Base-by-base conservation (phyloP, 2,888 invertebrate genomes). In the Lepidonotus clava region DNA sequence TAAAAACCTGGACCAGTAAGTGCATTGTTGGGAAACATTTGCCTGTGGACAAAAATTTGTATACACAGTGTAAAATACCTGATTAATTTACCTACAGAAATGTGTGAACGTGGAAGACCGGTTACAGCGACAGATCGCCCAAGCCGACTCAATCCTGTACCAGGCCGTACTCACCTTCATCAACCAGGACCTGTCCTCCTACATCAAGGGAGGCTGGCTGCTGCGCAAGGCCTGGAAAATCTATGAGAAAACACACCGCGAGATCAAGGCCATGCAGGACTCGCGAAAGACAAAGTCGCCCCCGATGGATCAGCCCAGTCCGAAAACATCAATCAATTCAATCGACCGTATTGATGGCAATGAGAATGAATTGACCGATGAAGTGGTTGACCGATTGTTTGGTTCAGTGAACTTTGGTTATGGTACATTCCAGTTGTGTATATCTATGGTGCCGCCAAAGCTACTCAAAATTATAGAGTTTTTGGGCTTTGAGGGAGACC, bases 331-430 rank as follows among this genome's bases (percentile, higher is more conserved):
- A 24, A 61, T 28, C 28, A 24, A 24, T 11, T 61, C 61, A n/a
- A 61, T 61, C 24, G 61, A 61, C 28, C 40, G 41, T 32, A 38
- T 77, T 1, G 53, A 86, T 36, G 53, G 28, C 36, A 83, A 38
- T 21, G 40, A 77, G 41, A 85, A 88, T 51, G 91, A 91, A 18
- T 34, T 87, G 2, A 6, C 85, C 8, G 38, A 80, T 18, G 95
- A 95, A 51, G 95, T 95, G 86, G 95, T 96, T 24, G 94, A 94
- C 34, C 94, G 96, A n/a, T 93, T 96, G 61, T 96, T 96, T 95
- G 95, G 96, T 6, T 96, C 96, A 0, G 96, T 96, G 6, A 96
- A 96, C 90, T 96, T 96, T 92, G 96, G 96, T 2, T 96, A 96
- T 90, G 96, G 96, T 21, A 94, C 96, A 53, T 96, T 96, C 91